Evolutionary conservation across 2,797 vertebrate genomes (phyloP).

Genomic region (Sebastes matsubarae): DNA sequence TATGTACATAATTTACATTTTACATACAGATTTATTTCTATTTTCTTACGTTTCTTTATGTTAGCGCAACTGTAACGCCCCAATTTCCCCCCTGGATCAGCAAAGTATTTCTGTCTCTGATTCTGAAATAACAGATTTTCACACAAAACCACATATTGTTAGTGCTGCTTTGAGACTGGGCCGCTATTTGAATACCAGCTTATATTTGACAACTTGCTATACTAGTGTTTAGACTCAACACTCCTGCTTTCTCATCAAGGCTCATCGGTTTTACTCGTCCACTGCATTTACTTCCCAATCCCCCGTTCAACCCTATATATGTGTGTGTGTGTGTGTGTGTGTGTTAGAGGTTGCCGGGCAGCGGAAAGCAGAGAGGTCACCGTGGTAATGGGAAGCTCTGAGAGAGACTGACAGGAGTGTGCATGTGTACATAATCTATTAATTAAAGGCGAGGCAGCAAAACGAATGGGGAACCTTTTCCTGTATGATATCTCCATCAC

Average conservation of each 20-base stretch:
- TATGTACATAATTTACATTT: too few relatives aligned
- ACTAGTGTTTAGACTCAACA: background rate
- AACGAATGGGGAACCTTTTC: slow-evolving; percentile 79
- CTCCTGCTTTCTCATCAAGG: background rate
- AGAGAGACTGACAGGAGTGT: slow-evolving; percentile 88
- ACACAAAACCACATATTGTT: too few relatives aligned
- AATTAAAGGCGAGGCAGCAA: slow-evolving; percentile 87
- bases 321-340: slow-evolving; percentile 18
- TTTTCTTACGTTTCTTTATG: too few relatives aligned
- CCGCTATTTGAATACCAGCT: background rate
- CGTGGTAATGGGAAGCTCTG: slow-evolving; percentile 89
- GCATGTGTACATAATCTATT: slow-evolving; percentile 96
- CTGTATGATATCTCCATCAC: slow-evolving; percentile 77
- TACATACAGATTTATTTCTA: too few relatives aligned
- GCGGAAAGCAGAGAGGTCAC: slow-evolving; percentile 84
- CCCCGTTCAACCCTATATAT: background rate
- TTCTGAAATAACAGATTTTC: too few relatives aligned
- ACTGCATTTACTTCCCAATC: background rate
- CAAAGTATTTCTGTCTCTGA: too few relatives aligned
- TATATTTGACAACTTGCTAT: background rate
- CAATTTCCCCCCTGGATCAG: too few relatives aligned
- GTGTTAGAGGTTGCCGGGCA: slow-evolving; percentile 55
- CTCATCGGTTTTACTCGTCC: background rate
- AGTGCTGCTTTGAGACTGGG: too few relatives aligned
- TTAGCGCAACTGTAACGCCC: too few relatives aligned